Evolutionary conservation across 2,888 invertebrate species (phyloP), one percentile per base, ranked within the genome.

Genomic region (Xestia xanthographa): DNA sequence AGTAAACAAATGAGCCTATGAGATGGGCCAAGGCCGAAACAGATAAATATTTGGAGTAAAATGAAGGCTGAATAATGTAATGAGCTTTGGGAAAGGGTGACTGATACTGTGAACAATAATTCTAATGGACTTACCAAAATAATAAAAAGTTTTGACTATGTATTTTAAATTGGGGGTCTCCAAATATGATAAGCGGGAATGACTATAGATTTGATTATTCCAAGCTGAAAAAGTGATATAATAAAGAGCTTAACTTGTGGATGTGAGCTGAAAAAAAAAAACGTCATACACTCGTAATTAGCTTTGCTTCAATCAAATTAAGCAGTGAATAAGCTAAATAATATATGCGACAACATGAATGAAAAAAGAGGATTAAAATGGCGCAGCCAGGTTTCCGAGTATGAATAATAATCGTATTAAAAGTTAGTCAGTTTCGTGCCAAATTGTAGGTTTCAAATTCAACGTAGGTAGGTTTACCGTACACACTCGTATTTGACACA

Each of bases 21-120:
- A 84, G 84, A 81, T 81, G 73, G 86, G 84, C 81, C 86, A 87
- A 86, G 86, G 86, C 67, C 86, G 78, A 53, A 66, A 58, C 34
- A 70, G 66, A 78, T 81, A 87, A 86, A 86, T 83, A 87, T 83
- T 85, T 77, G 82, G 60, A 77, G 77, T 77, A 74, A 70, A 65
- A 68, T 58, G 82, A 68, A 68, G 65, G 38, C 58, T 80, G 77
- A 77, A 83, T 71, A 56, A 72, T 70, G 66, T 70, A 75, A 81
- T 66, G 70, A 71, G 72, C 38, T 85, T 81, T 43, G 53, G 60
- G 63, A 68, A 62, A 77, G 38, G 38, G 60, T 68, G 48, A 43
- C 34, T 65, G 26, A n/a, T 65, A 58, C 53, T 66, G 66, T 68
- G 66, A 38, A 67, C 4, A 50, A 60, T 69, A 50, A 60, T 69